Evolutionary conservation across 1,140 invertebrate species (phyloP), one percentile per base, ranked within the genome.

Genomic region (Leguminivora glycinivorella): DNA sequence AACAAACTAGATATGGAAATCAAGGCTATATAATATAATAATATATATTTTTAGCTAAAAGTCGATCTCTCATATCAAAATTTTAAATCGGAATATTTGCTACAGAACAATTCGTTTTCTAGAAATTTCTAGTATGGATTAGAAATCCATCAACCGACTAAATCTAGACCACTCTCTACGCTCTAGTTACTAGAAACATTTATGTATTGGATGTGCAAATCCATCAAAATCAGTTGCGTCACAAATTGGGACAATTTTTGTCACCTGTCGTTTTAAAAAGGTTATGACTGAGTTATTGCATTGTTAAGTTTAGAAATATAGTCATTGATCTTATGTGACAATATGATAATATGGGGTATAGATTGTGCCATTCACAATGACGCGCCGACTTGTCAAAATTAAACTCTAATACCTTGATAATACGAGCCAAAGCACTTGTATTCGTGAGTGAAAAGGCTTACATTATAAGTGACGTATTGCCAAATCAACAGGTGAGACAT

Each of bases 211-310:
- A 47, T 47, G 34, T 38, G 34, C 43, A 6, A 47, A 47, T n/a
- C 43, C 43, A 47, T 14, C 43, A 17, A 47, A 47, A 17, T 47
- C 43, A 47, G 19, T 52, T 52, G 47, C 10, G 47, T 52, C 47
- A 52, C 47, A 52, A 52, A 52, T 22, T 52, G n/a, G 14, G n/a
- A 2, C 40, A n/a, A 17, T 43, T 43, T 6, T 1, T 43, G 40
- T n/a, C 40, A 43, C 40, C 40, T 43, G 40, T 17, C 40, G n/a
- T n/a, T 43, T 43, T 12, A n/a, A 43, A 3, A 52, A 52, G 47
- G 47, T 52, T 22, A 52, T 52, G 47, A 52, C 47, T 22, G 43
- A 47, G 14, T 5, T 52, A 52, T 52, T 52, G 47, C n/a, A 52
- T 22, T 52, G 47, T 52, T 22, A 52, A 22, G 0, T 22, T 1